Evolutionary conservation across 2,113 vertebrate genomes (phyloP), one percentile per base, ranked within the genome.

Genomic region (Elanus axillaris): DNA sequence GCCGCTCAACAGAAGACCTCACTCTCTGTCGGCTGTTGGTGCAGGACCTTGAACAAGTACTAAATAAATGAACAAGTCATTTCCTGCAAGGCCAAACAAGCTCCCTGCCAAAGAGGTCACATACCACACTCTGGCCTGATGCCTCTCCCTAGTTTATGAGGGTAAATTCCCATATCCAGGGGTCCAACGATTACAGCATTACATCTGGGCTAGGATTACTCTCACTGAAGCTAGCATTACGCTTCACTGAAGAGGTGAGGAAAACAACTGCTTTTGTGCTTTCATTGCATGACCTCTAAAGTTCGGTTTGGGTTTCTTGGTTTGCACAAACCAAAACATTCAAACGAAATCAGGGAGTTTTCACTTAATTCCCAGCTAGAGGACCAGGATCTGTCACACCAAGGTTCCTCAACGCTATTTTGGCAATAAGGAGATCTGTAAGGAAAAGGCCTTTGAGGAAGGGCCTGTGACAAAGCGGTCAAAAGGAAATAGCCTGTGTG

Each of bases 151-250:
- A 85, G 95, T 87, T 94, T 89, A 84, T 87, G 96, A 97, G 91
- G 93, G 95, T 96, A 93, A 96, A 95, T 97, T 97, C 94, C 95
- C 97, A 93, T 31, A 97, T 94, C 91, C 93, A 96, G 95, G 96
- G 95, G 91, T 97, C 94, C 94, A 81, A 3, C 0, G 0, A 91
- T 64, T 77, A 92, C 93, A 95, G 86, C 94, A 90, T 68, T 89
- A 82, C 84, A 87, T 94, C 80, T 92, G 73, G 86, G 96, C 83
- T 94, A 92, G 86, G 83, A 64, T 94, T 91, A 85, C 91, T 97
- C 94, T 42, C 11, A 2, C 86, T 50, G 82, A 36, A 86, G 86
- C 79, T 76, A 60, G 62, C 79, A 95, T 91, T 82, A 88, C 11
- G 3, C 86, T 87, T 68, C 4, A 9, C 73, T 68, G 86, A 80